phyloP scores from a whole-genome alignment of 1,140 invertebrate species.

The Drosophila nasuta region DNA sequence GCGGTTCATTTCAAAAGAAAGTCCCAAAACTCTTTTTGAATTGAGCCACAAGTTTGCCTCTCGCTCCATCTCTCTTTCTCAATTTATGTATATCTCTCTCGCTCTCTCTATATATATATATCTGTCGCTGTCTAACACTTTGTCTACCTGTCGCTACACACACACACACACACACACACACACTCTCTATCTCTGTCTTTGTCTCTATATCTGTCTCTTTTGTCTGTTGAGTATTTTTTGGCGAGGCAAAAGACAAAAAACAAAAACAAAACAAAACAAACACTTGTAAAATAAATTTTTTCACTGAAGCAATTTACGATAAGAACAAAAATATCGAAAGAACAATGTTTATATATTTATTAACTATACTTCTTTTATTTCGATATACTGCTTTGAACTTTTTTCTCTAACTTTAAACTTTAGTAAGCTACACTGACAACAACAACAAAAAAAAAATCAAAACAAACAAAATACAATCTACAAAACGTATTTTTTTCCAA shows the following conservation, averaged over 20 bases:
- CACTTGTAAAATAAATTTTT: conserved; percentile 42
- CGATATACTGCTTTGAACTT: conserved; percentile 52
- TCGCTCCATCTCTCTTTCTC: neutral
- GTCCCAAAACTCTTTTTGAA: conserved; percentile 25
- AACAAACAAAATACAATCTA: conserved; percentile 3
- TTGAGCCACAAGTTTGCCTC: conserved; percentile 57
- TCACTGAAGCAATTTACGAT: conserved; percentile 30
- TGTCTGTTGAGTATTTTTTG: conserved; percentile 19
- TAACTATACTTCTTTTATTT: conserved; percentile 30
- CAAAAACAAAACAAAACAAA: neutral
- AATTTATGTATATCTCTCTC: neutral
- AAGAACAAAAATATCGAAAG: conserved; percentile 21
- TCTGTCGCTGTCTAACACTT: neutral
- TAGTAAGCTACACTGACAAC: conserved; percentile 24
- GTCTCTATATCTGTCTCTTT: neutral
- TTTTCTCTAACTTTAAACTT: conserved; percentile 51
- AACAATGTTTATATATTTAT: conserved; percentile 42
- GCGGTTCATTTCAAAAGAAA: conserved; percentile 45
- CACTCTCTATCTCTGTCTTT: neutral
- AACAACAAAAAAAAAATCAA: conserved; percentile 1
- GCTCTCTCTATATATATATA: neutral
- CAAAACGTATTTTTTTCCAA: conserved; percentile 10
- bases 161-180: neutral
- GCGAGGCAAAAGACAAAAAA: conserved; percentile 14
- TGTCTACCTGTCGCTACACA: conserved; percentile 3